Evolutionary conservation across 2,797 vertebrate genomes (phyloP).

Genomic region (Sebastes kiyomatsui): DNA sequence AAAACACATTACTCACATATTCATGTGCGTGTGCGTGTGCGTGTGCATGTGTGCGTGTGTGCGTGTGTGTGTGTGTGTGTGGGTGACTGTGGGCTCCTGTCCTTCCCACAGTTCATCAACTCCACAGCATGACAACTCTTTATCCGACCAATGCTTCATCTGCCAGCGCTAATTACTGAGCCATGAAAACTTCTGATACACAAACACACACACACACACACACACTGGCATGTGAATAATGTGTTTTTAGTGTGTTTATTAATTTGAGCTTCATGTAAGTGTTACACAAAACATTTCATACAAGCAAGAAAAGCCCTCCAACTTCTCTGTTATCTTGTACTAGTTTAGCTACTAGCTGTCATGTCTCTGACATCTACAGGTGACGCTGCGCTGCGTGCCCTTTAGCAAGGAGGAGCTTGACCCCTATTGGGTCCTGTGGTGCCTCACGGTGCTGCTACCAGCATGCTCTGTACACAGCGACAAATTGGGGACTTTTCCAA

Average conservation of each 20-base stretch:
- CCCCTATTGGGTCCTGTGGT: background rate
- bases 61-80: constrained; percentile 10
- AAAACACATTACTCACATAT: constrained; percentile 67
- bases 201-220: constrained; percentile 24
- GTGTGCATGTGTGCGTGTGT: background rate
- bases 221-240: constrained; percentile 35
- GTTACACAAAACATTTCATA: constrained; percentile 6
- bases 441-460: background rate
- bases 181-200: constrained; percentile 69
- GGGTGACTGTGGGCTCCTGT: constrained; percentile 91
- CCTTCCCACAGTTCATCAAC: constrained; percentile 99
- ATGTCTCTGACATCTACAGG: constrained; percentile 19
- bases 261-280: constrained; percentile 10
- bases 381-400: constrained; percentile 3
- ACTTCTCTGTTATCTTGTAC: background rate
- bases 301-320: background rate
- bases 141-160: constrained; percentile 93
- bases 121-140: constrained; percentile 95
- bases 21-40: constrained; percentile 66
- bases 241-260: constrained; percentile 18
- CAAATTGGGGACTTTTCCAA: background rate
- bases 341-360: background rate
- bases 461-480: background rate
- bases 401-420: constrained; percentile 23
- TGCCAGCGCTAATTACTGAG: constrained; percentile 87